Evolutionary conservation across 2,113 vertebrate genomes (phyloP).

Genomic region (human (Homo sapiens)): GRCh38 chr16:88175001-88175500

Average conservation of each 20-base stretch:
- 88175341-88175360: not conserved
- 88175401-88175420: too few species aligned
- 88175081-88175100: not conserved
- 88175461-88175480: not conserved
- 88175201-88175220: not conserved
- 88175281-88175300: not conserved
- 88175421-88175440: not conserved
- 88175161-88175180: not conserved
- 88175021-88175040: accelerated
- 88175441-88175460: not conserved
- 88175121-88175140: not conserved
- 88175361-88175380: not conserved
- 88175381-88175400: too few species aligned
- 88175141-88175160: not conserved
- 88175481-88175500: not conserved
- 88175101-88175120: not conserved
- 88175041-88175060: accelerated
- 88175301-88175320: not conserved
- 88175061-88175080: not conserved
- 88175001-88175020: accelerated
- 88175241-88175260: not conserved
- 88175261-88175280: not conserved
- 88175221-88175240: not conserved
- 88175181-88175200: not conserved
- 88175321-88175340: not conserved